Evolutionary conservation across 1,140 invertebrate species (phyloP), one percentile per base, ranked within the genome.

Genomic region (Epicauta chinensis): DNA sequence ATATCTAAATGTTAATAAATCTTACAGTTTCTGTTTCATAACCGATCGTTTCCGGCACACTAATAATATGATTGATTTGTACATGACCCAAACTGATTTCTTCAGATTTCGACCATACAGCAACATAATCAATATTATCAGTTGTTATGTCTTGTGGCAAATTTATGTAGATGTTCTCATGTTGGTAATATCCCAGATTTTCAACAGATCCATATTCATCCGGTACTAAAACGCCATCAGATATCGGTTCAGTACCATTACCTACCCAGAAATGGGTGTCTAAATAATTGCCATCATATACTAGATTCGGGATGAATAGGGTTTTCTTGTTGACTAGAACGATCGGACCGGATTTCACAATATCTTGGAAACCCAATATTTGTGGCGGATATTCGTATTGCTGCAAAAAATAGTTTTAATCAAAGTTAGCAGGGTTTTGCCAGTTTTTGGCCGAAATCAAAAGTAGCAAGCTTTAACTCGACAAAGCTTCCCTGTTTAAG

Each of bases 41-140:
- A 12, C 29, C 13, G 12, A 6, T 17, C 13, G 16, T 17, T 39
- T 49, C 46, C 11, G 35, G 35, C 11, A 39, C 35, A 2, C 23
- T 14, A 10, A 12, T 14, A n/a, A 38, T 31, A 13, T 17, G 10
- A 15, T 17, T 47, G 3, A 47, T 37, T 11, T 13, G 13, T 2
- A 47, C 45, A 23, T 53, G 37, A 10, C 91, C 91, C 59, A 92
- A 92, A 72, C 92, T 93, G 58, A 91, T 85, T 23, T 80, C 72
- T 65, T 86, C 87, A 65, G 82, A 74, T 10, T 87, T 81, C 61
- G 86, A 89, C 87, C 88, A 94, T 0, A 93, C 81, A 0, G 85
- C 77, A 5, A 93, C 72, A 86, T 88, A 93, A 62, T 92, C 86
- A 41, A 94, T 89, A 67, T 91, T 86, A 65, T 89, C 86, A 1